Conservation (phyloP, 2,888 invertebrate genomes). For the Drosophila neotestacea region DNA sequence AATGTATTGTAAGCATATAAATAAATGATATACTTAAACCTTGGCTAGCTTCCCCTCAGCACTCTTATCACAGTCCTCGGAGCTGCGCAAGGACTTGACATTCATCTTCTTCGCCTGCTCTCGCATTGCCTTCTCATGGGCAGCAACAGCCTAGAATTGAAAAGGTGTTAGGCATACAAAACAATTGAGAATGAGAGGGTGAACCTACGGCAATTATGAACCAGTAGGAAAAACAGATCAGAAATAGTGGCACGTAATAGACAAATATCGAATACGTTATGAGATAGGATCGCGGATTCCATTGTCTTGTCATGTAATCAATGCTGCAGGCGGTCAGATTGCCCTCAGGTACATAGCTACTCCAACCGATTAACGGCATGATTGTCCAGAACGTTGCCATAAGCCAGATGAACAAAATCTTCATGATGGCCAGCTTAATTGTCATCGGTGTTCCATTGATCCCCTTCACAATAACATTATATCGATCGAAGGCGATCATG, state of each 20-base stretch:
- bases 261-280: conserved; percentile 91
- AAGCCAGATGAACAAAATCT: conserved; percentile 92
- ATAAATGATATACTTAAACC: conserved; percentile 15
- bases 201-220: conserved; percentile 90
- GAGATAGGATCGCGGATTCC: conserved; percentile 92
- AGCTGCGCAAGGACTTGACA: conserved; percentile 93
- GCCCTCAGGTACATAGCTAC: conserved; percentile 95
- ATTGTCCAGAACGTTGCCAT: conserved; percentile 92
- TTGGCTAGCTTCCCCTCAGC: conserved; percentile 95
- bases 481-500: conserved; percentile 95
- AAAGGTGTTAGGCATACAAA: conserved; percentile 10
- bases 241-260: conserved; percentile 91
- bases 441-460: conserved; percentile 94
- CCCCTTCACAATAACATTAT: conserved; percentile 97
- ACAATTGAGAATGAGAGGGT: conserved; percentile 68
- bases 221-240: conserved; percentile 94
- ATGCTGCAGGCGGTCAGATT: conserved; percentile 98
- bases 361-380: conserved; percentile 95
- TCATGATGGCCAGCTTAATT: conserved; percentile 91
- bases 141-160: conserved; percentile 55
- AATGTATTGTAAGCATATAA: not conserved
- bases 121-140: conserved; percentile 93
- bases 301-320: conserved; percentile 91
- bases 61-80: conserved; percentile 91
- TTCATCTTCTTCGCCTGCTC: conserved; percentile 98